phyloP scores from a whole-genome alignment of 2,113 vertebrate species.

The Amazona vittata region DNA sequence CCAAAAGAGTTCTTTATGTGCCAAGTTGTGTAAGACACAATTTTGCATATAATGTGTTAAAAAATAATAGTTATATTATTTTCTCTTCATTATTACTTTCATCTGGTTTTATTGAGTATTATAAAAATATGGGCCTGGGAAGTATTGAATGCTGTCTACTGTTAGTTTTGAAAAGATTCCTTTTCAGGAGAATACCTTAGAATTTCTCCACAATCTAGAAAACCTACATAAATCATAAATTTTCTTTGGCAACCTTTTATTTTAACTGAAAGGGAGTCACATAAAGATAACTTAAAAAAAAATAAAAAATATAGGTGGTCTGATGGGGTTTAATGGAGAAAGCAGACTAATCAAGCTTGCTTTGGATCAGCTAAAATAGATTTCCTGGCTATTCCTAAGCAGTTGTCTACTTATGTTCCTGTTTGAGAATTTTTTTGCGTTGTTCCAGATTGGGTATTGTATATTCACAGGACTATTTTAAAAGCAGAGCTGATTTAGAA shows the following conservation, averaged over 20 bases:
- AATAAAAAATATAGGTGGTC: background rate
- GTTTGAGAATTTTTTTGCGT: background rate
- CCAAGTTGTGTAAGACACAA: background rate
- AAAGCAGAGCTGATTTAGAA: background rate
- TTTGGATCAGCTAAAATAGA: background rate
- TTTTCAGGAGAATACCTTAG: background rate
- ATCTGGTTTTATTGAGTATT: background rate
- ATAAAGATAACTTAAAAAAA: background rate
- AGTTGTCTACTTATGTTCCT: background rate
- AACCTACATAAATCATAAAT: background rate
- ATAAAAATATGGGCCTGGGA: background rate
- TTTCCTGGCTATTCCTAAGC: background rate
- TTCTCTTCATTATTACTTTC: background rate
- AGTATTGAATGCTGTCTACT: background rate
- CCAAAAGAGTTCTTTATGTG: background rate
- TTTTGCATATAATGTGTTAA: background rate
- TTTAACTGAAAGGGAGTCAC: background rate
- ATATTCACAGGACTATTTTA: background rate
- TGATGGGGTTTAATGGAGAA: background rate
- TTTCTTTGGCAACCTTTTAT: conserved; percentile 19
- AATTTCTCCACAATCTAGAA: background rate
- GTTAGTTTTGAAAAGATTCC: background rate
- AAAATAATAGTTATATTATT: background rate
- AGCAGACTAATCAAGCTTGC: background rate
- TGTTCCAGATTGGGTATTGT: background rate